phyloP scores from a whole-genome alignment of 2,113 vertebrate species.

The Hemibagrus wyckioides region DNA sequence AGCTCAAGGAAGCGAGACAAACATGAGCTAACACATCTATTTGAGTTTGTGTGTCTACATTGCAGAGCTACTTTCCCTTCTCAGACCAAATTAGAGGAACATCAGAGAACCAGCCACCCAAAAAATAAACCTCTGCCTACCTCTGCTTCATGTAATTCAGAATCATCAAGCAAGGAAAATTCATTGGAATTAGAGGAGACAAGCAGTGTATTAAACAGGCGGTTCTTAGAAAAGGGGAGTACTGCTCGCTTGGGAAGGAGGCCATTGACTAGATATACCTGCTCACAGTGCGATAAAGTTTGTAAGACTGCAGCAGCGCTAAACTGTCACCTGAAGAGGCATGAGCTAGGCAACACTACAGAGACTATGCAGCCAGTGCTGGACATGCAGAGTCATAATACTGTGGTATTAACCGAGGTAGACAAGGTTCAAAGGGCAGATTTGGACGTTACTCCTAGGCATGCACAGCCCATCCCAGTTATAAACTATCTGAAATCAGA shows the following conservation, averaged over 20 bases:
- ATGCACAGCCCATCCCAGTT: constrained; percentile 72
- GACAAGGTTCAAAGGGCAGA: constrained; percentile 52
- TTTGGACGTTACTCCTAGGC: constrained; percentile 57
- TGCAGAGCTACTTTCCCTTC: constrained; percentile 74
- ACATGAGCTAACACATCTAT: constrained; percentile 82
- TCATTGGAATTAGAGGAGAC: constrained; percentile 56
- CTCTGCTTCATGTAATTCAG: constrained; percentile 34
- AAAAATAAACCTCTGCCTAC: constrained; percentile 62
- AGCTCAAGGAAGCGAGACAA: constrained; percentile 81
- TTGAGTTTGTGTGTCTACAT: constrained; percentile 77
- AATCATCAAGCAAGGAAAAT: constrained; percentile 43
- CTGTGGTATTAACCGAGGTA: constrained; percentile 52
- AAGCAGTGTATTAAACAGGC: constrained; percentile 61
- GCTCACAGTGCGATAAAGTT: constrained; percentile 82
- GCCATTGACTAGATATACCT: constrained; percentile 79
- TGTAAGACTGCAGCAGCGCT: constrained; percentile 87
- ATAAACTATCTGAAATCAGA: constrained; percentile 72
- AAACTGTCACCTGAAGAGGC: constrained; percentile 81
- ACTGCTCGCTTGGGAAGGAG: constrained; percentile 75
- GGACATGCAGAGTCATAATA: constrained; percentile 15
- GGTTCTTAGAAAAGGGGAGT: constrained; percentile 51
- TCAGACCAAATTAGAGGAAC: constrained; percentile 75
- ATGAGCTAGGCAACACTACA: constrained; percentile 72
- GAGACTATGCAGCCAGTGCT: constrained; percentile 62
- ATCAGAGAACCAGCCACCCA: constrained; percentile 75